Evolutionary conservation across 2,113 vertebrate genomes (phyloP).

Genomic region (Etheostoma cragini): DNA sequence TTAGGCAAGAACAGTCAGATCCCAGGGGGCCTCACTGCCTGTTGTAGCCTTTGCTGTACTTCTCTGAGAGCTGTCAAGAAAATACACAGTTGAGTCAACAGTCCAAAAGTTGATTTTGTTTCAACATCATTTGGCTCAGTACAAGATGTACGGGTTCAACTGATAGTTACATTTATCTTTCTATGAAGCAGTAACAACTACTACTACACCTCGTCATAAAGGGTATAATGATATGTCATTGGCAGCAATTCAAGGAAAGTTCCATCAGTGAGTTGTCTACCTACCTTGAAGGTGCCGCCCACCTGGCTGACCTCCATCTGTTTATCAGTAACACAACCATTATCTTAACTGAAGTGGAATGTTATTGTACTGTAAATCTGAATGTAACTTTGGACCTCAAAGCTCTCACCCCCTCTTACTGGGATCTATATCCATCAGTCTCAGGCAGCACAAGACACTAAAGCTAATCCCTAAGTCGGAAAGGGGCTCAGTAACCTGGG

Average conservation of each 20-base stretch:
- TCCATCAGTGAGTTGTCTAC: slow-evolving; percentile 15
- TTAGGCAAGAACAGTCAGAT: slow-evolving; percentile 74
- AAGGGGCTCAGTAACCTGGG: slow-evolving; percentile 57
- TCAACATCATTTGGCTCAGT: background rate
- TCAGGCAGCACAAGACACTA: slow-evolving; percentile 45
- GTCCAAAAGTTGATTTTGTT: slow-evolving; percentile 17
- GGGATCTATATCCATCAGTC: slow-evolving; percentile 59
- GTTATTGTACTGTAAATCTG: slow-evolving; percentile 62
- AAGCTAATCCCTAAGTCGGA: slow-evolving; percentile 67
- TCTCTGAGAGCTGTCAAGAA: slow-evolving; percentile 32
- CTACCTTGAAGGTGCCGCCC: slow-evolving; percentile 20
- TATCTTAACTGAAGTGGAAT: slow-evolving; percentile 66
- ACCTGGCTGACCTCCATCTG: slow-evolving; percentile 49
- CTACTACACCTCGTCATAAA: slow-evolving; percentile 64
- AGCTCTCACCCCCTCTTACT: slow-evolving; percentile 57
- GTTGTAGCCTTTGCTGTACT: slow-evolving; percentile 43
- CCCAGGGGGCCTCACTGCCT: slow-evolving; percentile 48
- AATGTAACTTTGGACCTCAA: slow-evolving; percentile 57
- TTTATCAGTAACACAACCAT: slow-evolving; percentile 69
- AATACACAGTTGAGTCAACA: slow-evolving; percentile 9
- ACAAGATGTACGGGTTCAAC: slow-evolving; percentile 18
- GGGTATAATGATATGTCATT: slow-evolving; percentile 34
- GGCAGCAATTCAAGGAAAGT: slow-evolving; percentile 55
- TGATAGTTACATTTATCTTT: slow-evolving; percentile 12
- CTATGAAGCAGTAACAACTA: slow-evolving; percentile 31